Evolutionary conservation across 1,140 invertebrate species (phyloP), one percentile per base, ranked within the genome.

Genomic region (Ceratoteleas bidentatus): DNA sequence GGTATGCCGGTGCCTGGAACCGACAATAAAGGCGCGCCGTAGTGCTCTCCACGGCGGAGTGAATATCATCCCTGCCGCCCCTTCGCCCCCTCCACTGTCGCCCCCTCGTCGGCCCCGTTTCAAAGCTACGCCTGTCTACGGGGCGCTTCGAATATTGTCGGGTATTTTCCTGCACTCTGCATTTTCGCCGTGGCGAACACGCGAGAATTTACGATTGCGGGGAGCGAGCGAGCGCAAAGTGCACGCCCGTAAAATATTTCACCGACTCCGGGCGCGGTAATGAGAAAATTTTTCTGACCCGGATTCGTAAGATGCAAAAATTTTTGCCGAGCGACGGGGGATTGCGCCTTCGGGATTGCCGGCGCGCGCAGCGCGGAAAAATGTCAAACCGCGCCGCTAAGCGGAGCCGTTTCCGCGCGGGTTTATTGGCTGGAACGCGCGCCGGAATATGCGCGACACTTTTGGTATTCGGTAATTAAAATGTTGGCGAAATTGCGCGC

Each of bases 1-100:
- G 87, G 88, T 88, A 88, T 84, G 81, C 82, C 80, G 76, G 84
- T 89, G 89, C 87, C 87, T 88, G 85, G 82, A 89, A 87, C 86
- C 85, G 85, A 86, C 84, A 87, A 88, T 90, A 88, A 88, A 86
- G 85, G 87, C 85, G 87, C 79, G 85, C 79, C 85, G 62, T 72
- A 79, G 85, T 83, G 74, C 72, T 65, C 75, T 84, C 47, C 65
- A 78, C 68, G 68, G 47, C 78, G 75, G 52, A 80, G 78, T 79
- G 69, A 83, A 85, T 66, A 82, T 68, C 79, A 75, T 75, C 83
- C 83, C 81, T 84, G 24, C 24, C 24, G 24, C 24, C 24, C 24
- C 24, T 24, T 24, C 24, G 24, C 24, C 24, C 24, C 24, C 24
- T 24, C 24, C 24, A 24, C 24, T 24, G 24, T 24, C 24, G 24